Evolutionary conservation across 2,888 invertebrate species (phyloP).

Genomic region (Drosophila prolongata): DNA sequence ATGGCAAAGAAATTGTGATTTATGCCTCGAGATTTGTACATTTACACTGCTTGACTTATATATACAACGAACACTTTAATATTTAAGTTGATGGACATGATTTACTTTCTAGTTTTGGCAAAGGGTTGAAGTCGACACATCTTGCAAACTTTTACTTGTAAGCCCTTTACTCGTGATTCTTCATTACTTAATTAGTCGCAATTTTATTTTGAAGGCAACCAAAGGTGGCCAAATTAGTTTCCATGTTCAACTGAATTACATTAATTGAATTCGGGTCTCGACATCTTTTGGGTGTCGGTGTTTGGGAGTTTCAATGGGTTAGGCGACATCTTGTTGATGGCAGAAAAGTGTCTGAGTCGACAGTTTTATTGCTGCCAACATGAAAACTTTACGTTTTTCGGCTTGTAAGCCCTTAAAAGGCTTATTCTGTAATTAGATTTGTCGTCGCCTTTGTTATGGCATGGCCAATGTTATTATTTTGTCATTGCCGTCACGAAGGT

Average conservation of each 20-base stretch:
- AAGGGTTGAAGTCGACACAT: conserved; percentile 9
- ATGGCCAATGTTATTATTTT: conserved; percentile 20
- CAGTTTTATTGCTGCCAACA: conserved; percentile 47
- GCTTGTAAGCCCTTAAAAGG: conserved; percentile 30
- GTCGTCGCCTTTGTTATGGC: conserved; percentile 21
- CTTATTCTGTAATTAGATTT: conserved; percentile 60
- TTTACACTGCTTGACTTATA: conserved; percentile 29
- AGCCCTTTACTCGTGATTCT: conserved; percentile 4
- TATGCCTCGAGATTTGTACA: conserved; percentile 53
- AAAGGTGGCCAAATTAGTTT: conserved; percentile 61
- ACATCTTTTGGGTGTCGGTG: conserved; percentile 17
- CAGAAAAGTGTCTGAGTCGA: conserved; percentile 42
- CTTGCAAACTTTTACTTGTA: conserved; percentile 8
- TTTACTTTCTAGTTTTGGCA: conserved; percentile 45
- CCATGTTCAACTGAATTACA: conserved; percentile 51
- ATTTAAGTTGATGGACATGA: conserved; percentile 36
- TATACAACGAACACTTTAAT: conserved; percentile 26
- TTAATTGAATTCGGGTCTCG: conserved; percentile 57
- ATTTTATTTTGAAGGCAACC: conserved; percentile 34
- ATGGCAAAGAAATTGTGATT: conserved; percentile 74
- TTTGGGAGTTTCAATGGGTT: conserved; percentile 3
- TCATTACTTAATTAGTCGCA: conserved; percentile 46
- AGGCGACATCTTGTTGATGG: background rate
- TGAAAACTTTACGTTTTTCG: conserved; percentile 42
- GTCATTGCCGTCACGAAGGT: conserved; percentile 16